Percentiles rank a stretch among this genome's conserved stretches.
Conservation (phyloP, 2,113 vertebrate species). For the Kryptolebias marmoratus region DNA sequence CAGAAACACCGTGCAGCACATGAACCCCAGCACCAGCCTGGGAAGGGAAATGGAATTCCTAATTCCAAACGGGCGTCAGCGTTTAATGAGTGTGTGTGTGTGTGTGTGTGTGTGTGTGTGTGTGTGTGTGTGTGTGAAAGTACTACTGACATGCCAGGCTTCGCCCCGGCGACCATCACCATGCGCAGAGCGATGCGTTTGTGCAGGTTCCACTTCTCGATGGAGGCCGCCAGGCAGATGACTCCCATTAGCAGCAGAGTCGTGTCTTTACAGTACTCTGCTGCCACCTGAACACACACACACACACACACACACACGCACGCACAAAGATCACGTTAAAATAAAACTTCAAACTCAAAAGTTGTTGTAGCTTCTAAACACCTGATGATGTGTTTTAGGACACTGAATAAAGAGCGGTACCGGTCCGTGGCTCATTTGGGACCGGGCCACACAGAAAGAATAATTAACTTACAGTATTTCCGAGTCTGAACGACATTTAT, state of each 20-base stretch:
- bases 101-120: background rate
- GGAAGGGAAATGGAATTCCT: background rate
- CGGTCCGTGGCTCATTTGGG: too few species aligned
- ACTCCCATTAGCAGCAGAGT: constrained; percentile 96
- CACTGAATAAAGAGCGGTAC: background rate
- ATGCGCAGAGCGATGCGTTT: constrained; percentile 95
- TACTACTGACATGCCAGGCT: constrained; percentile 92
- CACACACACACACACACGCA: background rate
- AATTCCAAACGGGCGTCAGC: background rate
- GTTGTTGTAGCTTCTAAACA: background rate
- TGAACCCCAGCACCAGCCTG: constrained; percentile 97
- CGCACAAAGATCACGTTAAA: background rate
- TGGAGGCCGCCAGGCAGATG: constrained; percentile 95
- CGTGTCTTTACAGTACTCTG: constrained; percentile 97
- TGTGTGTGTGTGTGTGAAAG: background rate
- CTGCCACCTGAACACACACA: constrained; percentile 86
- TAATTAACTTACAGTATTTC: too few species aligned
- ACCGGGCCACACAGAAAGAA: too few species aligned
- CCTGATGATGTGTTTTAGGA: background rate
- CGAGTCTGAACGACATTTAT: too few species aligned
- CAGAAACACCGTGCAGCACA: constrained; percentile 94
- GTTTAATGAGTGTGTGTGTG: background rate
- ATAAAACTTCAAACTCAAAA: background rate
- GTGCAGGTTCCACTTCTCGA: constrained; percentile 98
- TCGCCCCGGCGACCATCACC: constrained; percentile 97